Conservation (phyloP, 2,888 invertebrate genomes). For the Ophion ellenae region DNA sequence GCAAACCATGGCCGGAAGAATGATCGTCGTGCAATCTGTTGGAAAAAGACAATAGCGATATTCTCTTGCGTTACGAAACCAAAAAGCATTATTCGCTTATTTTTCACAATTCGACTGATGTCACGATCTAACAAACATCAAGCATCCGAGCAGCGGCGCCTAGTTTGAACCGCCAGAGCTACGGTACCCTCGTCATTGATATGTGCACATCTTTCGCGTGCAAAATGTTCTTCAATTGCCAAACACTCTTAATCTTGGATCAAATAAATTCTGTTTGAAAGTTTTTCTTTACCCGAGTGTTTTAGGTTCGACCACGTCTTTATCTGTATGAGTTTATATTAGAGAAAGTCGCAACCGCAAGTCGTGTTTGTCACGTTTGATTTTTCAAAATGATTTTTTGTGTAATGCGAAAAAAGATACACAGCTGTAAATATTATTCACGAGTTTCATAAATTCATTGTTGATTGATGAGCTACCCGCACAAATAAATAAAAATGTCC, state of each 20-base stretch:
- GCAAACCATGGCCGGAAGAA: constrained; percentile 83
- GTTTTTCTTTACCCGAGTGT: background rate
- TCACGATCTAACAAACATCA: background rate
- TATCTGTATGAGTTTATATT: background rate
- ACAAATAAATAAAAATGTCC: background rate
- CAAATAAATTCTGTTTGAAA: background rate
- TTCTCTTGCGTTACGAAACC: background rate
- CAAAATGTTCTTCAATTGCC: too few relatives aligned
- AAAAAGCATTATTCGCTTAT: background rate
- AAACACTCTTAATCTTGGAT: background rate
- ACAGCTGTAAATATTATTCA: background rate
- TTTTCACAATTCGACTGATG: background rate
- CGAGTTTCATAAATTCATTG: background rate
- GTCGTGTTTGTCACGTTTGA: background rate
- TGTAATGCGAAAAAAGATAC: background rate
- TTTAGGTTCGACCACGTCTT: background rate
- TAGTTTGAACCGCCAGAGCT: background rate
- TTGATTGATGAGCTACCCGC: background rate
- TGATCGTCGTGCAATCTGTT: constrained; percentile 47
- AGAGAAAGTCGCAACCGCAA: background rate
- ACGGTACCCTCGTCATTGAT: background rate
- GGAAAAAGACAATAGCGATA: background rate
- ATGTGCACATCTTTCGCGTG: too few relatives aligned
- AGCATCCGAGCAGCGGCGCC: background rate
- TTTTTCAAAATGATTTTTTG: background rate